Evolutionary conservation across 92 coral and sea anemone genomes (phyloP).

Genomic region (Umimayanthus chanpuru): DNA sequence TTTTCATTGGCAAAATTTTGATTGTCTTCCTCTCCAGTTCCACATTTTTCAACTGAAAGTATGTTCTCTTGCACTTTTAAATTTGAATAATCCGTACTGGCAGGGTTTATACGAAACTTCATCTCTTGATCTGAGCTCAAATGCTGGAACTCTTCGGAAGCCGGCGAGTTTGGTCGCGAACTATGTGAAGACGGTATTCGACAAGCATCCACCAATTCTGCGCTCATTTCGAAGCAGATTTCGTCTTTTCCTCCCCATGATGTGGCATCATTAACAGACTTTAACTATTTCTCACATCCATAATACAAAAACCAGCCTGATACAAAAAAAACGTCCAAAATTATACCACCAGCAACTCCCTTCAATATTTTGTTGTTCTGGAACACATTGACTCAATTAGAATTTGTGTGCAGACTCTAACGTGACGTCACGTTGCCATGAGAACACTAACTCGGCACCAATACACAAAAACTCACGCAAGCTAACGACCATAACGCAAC

Average conservation of each 20-base stretch:
- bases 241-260: slow-evolving; percentile 9
- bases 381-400: neutral
- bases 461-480: slow-evolving; percentile 4
- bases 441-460: slow-evolving; percentile 2
- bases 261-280: neutral
- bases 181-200: slow-evolving; percentile 30
- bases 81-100: neutral
- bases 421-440: slow-evolving; percentile 42
- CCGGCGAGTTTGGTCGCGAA: neutral
- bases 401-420: neutral
- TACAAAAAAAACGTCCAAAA: too few species aligned
- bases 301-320: neutral
- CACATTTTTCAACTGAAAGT: neutral
- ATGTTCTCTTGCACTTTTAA: neutral
- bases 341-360: too few species aligned
- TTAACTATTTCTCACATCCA: neutral
- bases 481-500: neutral
- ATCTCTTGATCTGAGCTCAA: neutral
- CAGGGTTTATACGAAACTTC: neutral
- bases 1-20: neutral
- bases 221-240: slow-evolving; percentile 5
- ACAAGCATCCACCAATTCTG: neutral
- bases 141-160: neutral
- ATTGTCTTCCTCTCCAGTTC: neutral
- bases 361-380: slow-evolving; percentile 9